These are phyloP conservation scores for Sebastes matsubarae DNA, from an alignment of 2,797 vertebrate species.

Conservation along the genomic window DNA sequence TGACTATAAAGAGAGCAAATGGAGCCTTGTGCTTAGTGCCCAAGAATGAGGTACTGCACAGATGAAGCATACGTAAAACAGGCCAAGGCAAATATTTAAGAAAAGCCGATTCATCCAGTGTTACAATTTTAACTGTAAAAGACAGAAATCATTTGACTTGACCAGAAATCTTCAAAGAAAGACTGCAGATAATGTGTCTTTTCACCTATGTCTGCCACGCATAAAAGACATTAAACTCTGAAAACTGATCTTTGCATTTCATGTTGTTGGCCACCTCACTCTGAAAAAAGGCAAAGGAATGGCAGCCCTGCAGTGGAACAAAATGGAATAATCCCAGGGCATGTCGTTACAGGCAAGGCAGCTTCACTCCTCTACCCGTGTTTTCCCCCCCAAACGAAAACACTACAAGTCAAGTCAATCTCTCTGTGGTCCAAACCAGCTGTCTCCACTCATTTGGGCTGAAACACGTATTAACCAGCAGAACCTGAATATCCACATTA, in stretches of 20 bases:
- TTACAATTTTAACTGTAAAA: slow-evolving; percentile 1
- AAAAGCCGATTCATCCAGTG: background rate
- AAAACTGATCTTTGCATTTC: slow-evolving; percentile 22
- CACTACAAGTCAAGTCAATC: slow-evolving; percentile 53
- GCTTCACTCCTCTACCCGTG: slow-evolving; percentile 47
- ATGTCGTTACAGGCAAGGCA: slow-evolving; percentile 75
- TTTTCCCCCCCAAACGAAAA: slow-evolving; percentile 58
- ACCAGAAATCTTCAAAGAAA: background rate
- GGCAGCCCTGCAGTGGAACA: slow-evolving; percentile 61
- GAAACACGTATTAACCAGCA: slow-evolving; percentile 27
- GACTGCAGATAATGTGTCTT: background rate
- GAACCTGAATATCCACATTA: slow-evolving; percentile 60
- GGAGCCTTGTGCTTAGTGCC: slow-evolving; percentile 63
- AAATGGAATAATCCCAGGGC: slow-evolving; percentile 74
- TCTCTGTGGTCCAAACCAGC: slow-evolving; percentile 62
- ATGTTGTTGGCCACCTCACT: slow-evolving; percentile 25
- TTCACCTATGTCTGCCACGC: background rate
- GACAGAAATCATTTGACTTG: background rate
- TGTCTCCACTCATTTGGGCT: slow-evolving; percentile 38
- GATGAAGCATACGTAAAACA: slow-evolving; percentile 27
- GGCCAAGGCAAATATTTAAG: slow-evolving; percentile 13
- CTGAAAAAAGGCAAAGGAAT: slow-evolving; percentile 63
- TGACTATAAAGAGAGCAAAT: slow-evolving; percentile 80
- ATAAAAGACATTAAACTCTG: background rate
- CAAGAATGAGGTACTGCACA: slow-evolving; percentile 59